Evolutionary conservation across 2,113 vertebrate genomes (phyloP).

Genomic region (pig (Sus scrofa)): DNA sequence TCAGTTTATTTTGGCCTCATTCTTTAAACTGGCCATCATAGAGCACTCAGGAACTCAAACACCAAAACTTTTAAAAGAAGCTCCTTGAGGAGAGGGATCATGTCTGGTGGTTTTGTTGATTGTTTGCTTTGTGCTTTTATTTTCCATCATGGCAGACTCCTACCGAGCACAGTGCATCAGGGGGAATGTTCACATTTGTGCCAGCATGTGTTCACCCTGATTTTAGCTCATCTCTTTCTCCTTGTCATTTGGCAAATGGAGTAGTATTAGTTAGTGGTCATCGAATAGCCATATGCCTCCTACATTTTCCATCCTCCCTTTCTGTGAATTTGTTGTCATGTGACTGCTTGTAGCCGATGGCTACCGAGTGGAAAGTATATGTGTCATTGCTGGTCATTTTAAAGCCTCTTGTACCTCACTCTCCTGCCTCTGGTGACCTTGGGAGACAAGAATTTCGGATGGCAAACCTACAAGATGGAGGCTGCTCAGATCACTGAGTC

Average conservation of each 20-base stretch:
- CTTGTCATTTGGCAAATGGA: not conserved
- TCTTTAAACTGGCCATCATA: not conserved
- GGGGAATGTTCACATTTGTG: not conserved
- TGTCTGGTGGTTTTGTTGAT: not conserved
- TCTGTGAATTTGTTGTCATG: not conserved
- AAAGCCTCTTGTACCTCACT: not conserved
- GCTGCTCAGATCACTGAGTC: not conserved
- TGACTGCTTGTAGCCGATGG: not conserved
- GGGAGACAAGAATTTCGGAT: not conserved
- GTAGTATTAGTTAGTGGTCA: not conserved
- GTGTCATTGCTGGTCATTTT: not conserved
- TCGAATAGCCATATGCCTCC: not conserved
- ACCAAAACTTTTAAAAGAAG: not conserved
- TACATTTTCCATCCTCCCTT: not conserved
- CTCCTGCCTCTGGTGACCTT: not conserved
- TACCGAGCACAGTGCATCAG: not conserved
- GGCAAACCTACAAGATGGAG: not conserved
- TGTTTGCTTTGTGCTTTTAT: not conserved
- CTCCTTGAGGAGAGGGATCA: not conserved
- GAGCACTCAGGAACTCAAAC: not conserved
- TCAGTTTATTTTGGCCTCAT: not conserved
- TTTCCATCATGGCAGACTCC: not conserved
- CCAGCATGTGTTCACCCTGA: not conserved
- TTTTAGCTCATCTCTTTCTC: constrained; percentile 15
- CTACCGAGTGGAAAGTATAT: not conserved